Base-by-base conservation (phyloP, 1,140 invertebrate species). In the Drosophila ananassae region DNA sequence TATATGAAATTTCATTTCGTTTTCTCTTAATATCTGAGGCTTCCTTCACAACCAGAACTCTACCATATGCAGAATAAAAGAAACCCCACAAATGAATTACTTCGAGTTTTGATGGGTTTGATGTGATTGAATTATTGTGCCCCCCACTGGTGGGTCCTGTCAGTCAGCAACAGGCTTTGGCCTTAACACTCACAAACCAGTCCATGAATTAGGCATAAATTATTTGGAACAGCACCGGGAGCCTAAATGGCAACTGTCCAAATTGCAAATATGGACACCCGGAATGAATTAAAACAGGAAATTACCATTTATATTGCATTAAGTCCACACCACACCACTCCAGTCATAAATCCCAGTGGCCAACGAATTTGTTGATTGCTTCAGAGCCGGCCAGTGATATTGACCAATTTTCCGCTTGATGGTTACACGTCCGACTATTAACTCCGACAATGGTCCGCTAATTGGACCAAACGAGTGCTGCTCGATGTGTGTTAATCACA, bases 271-370 rank as follows among this genome's bases (percentile, higher is more conserved):
- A 80, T 57, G 60, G 67, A 44, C 63, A 30, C n/a, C 28, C 47
- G 63, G 63, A 47, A 67, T 67, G 60, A 77, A 85, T 80, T 60
- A 61, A 77, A 69, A 58, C 72, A 73, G 61, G 66, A 85, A 84
- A 79, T 59, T 84, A 73, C 60, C 77, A 84, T 85, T 80, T 85
- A 73, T 77, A 66, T 62, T 77, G 73, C 77, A 71, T 84, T 85
- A 84, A 73, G 68, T 66, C 61, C 58, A 69, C 77, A 79, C 67
- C 62, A 73, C 9, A 17, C 17, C 17, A 17, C 17, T 17, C 17
- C 17, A 12, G 61, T 44, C 47, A 54, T 17, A 46, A 32, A 24
- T 17, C 30, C 51, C 51, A 67, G 21, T 39, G 24, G 44, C 17
- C 4, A 3, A n/a, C 13, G 32, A 63, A 63, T 50, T 21, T 13